A percentile compares a stretch with the other conserved stretches of the same genome.
Evolutionary conservation across 2,888 invertebrate genomes (phyloP).

Genomic region (Onchidella celtica): DNA sequence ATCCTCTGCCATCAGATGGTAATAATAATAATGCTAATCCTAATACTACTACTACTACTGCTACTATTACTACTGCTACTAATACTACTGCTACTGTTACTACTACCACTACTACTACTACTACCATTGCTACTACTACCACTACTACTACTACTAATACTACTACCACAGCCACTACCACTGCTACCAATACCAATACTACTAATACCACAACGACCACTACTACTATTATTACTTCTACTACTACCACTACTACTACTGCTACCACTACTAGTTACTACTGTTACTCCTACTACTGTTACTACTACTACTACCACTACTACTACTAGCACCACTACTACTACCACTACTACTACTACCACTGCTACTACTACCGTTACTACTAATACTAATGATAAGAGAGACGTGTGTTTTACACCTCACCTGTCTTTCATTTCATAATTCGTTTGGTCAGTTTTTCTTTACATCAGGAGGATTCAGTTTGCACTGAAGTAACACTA

Average conservation of each 20-base stretch:
- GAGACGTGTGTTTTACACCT: too few relatives aligned
- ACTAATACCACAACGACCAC: neutral
- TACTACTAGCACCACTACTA: conserved; percentile 30
- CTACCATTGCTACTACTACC: neutral
- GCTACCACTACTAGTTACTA: neutral
- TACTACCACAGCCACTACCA: conserved; percentile 4
- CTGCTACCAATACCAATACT: neutral
- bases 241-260: neutral
- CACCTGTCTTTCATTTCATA: too few relatives aligned
- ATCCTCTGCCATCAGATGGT: too few relatives aligned
- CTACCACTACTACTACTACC: conserved; percentile 26
- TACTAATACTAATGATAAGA: too few relatives aligned
- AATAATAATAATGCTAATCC: too few relatives aligned
- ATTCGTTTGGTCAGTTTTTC: too few relatives aligned
- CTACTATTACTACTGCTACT: neutral
- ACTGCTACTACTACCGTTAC: too few relatives aligned
- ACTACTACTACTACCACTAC: conserved; percentile 18
- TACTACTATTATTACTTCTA: conserved; percentile 15
- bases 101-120: neutral
- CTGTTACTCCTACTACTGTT: neutral
- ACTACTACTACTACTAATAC: neutral
- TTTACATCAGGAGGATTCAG: too few relatives aligned
- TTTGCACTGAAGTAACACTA: too few relatives aligned
- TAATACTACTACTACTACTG: neutral
- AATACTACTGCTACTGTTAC: neutral